Evolutionary conservation across 2,888 invertebrate genomes (phyloP).

Genomic region (Anaspis maculata): DNA sequence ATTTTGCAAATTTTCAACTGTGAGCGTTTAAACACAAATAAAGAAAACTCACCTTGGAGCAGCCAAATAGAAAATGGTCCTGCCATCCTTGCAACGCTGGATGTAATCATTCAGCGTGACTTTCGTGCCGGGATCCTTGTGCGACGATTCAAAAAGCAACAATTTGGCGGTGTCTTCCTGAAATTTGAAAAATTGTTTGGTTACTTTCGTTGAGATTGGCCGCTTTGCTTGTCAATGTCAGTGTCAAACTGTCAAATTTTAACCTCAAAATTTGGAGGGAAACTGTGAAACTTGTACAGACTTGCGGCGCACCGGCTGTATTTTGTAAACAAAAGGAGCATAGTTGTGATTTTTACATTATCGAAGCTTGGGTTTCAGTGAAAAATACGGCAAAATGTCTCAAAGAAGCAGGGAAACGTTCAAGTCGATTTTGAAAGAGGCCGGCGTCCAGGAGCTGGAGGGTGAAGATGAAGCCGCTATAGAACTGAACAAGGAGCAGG

Average conservation of each 20-base stretch:
- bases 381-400: neutral
- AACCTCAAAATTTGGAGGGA: too few relatives aligned
- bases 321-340: neutral
- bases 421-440: too few relatives aligned
- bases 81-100: slow-evolving; percentile 61
- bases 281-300: too few relatives aligned
- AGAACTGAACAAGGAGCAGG: slow-evolving; percentile 32
- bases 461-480: too few relatives aligned
- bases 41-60: slow-evolving; percentile 90
- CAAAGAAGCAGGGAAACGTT: too few relatives aligned
- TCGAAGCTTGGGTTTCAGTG: neutral
- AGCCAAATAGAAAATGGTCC: slow-evolving; percentile 85
- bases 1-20: slow-evolving; percentile 13
- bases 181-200: slow-evolving; percentile 15
- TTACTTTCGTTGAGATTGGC: too few relatives aligned
- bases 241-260: too few relatives aligned
- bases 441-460: too few relatives aligned
- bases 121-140: slow-evolving; percentile 57
- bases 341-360: neutral
- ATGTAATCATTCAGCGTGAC: slow-evolving; percentile 77
- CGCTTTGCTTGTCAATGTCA: too few relatives aligned
- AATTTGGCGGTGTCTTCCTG: slow-evolving; percentile 87
- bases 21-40: neutral
- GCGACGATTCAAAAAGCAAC: slow-evolving; percentile 87
- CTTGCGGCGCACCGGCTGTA: too few relatives aligned